Base-by-base conservation (phyloP, 2,113 vertebrate genomes). In the Gymnobelideus leadbeateri region DNA sequence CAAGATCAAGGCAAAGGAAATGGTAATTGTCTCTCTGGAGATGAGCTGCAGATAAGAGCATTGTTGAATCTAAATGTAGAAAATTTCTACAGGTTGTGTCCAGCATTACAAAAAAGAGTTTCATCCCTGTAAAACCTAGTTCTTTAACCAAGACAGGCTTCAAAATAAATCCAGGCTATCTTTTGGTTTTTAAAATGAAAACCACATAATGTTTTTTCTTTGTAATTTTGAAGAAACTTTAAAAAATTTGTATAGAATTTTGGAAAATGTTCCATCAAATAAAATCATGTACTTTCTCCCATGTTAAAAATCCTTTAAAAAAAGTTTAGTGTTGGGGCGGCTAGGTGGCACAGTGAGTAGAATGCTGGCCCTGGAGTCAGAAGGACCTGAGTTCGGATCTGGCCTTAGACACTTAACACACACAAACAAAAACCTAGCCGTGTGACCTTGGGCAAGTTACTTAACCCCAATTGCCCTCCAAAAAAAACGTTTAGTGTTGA, bases 11-110 rank as follows among this genome's bases (percentile, higher is more conserved):
- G 99, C 98, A 99, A 98, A 99, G 99, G 97, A 99, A 99, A 99
- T 99, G 99, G 99, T 99, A 99, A 99, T 99, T 99, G 99, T 99
- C 99, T 99, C 99, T 99, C 99, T 98, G 93, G 99, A 99, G 99
- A 99, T 99, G 99, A 99, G 98, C 98, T 98, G 98, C 94, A 98
- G 98, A 99, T 99, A 98, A 98, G 98, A 98, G 98, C 97, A 97
- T 98, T 97, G 97, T 97, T 98, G 98, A 99, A 98, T 99, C 98
- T 98, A 98, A 99, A 99, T 99, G 98, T 98, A 98, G 98, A 96
- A 96, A 97, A 97, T 98, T 98, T 98, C 98, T 97, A 95, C 96
- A 98, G 98, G 97, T 98, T 99, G 98, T 98, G 98, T 98, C 98
- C 98, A 98, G 98, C 98, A 98, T 98, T 96, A 97, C 95, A 97